phyloP scores from a whole-genome alignment of 2,113 vertebrate species.

The Tragelaphus buxtoni region DNA sequence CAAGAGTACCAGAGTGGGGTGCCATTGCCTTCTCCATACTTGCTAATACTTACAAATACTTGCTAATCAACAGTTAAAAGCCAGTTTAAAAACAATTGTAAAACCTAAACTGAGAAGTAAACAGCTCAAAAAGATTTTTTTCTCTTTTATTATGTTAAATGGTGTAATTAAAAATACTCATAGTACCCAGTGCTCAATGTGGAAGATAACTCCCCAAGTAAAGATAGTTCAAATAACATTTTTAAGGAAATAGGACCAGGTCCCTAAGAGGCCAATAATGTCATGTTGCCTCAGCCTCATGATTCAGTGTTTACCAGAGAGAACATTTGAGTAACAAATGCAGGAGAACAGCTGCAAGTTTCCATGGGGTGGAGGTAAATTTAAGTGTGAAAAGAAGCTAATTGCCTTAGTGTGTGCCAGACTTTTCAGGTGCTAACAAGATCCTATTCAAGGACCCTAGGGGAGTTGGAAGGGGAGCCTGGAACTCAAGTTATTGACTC shows the following conservation, averaged over 20 bases:
- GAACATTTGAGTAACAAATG: slow-evolving; percentile 52
- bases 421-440: slow-evolving; percentile 63
- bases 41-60: background rate
- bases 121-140: background rate
- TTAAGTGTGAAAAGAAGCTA: slow-evolving; percentile 60
- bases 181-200: background rate
- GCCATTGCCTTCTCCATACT: too few species aligned
- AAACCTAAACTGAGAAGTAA: background rate
- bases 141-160: background rate
- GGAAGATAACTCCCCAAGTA: background rate
- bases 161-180: background rate
- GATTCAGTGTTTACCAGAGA: slow-evolving; percentile 44
- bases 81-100: background rate
- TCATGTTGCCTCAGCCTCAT: background rate
- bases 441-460: slow-evolving; percentile 1
- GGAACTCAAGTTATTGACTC: background rate
- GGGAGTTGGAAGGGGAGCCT: background rate
- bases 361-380: slow-evolving; percentile 54
- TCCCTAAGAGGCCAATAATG: background rate
- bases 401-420: slow-evolving; percentile 51
- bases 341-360: slow-evolving; percentile 54
- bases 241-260: background rate
- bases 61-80: background rate
- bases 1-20: too few species aligned
- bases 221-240: background rate